These are phyloP conservation scores for Pangasius macronema DNA, from an alignment of 2,797 vertebrate species.

Conservation along the genomic window DNA sequence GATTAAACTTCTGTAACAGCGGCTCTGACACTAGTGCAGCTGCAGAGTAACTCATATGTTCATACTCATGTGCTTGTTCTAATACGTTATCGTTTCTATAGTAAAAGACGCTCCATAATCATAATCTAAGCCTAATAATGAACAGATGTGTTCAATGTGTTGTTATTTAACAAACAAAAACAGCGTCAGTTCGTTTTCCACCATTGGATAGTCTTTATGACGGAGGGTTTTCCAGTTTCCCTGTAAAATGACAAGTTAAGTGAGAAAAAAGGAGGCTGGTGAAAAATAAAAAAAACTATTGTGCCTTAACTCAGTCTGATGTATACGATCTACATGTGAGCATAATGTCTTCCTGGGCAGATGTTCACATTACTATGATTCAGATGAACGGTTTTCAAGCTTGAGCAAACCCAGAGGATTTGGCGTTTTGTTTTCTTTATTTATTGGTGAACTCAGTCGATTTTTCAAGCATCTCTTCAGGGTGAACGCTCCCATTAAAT, in stretches of 20 bases:
- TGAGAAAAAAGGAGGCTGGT: not conserved
- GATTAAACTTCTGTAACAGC: not conserved
- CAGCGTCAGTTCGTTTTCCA: too few species aligned
- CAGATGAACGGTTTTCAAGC: not conserved
- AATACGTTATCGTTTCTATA: not conserved
- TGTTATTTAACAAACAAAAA: too few species aligned
- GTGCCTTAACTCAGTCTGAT: not conserved
- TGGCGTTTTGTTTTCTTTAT: not conserved
- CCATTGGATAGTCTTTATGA: not conserved
- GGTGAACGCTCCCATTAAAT: not conserved
- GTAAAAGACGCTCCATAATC: not conserved
- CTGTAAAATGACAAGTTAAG: not conserved
- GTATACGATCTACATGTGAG: not conserved
- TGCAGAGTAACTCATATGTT: too few species aligned
- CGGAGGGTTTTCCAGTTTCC: not conserved
- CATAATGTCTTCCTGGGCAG: not conserved
- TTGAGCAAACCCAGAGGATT: not conserved
- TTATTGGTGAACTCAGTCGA: not conserved
- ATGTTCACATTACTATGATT: not conserved
- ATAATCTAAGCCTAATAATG: not conserved
- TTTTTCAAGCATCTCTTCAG: not conserved
- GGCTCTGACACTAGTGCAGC: not conserved
- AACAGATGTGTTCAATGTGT: not conserved
- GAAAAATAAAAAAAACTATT: not conserved
- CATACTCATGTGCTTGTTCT: not conserved